phyloP scores from a whole-genome alignment of 2,888 invertebrate genomes.

The Drymonia ruficornis region DNA sequence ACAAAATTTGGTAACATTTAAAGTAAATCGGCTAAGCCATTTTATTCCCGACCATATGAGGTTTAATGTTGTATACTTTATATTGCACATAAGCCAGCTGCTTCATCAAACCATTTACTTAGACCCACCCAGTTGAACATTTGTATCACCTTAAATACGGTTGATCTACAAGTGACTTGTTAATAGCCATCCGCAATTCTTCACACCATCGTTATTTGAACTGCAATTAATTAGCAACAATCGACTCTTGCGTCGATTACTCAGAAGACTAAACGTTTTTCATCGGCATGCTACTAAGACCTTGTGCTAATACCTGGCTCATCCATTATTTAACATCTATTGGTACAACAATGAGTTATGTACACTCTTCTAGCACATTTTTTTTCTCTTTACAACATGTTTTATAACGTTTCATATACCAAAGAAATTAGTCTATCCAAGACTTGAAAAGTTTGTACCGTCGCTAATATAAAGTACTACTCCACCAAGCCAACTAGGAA shows the following conservation, averaged over 20 bases:
- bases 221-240: slow-evolving; percentile 23
- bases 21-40: no score
- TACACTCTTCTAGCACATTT: not conserved
- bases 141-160: no score
- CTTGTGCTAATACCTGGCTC: slow-evolving; percentile 32
- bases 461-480: slow-evolving; percentile 22
- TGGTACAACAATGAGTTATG: slow-evolving; percentile 26
- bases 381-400: slow-evolving; percentile 7
- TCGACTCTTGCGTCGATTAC: slow-evolving; percentile 25
- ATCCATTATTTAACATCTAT: slow-evolving; percentile 43
- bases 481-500: no score
- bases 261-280: slow-evolving; percentile 30
- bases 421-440: no score
- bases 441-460: not conserved
- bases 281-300: slow-evolving; percentile 18
- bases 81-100: no score
- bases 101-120: no score
- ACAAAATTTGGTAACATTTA: no score
- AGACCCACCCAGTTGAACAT: no score
- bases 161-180: no score
- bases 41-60: no score
- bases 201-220: slow-evolving; percentile 8
- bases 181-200: not conserved
- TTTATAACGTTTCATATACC: no score
- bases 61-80: no score